A percentile compares a stretch with the other conserved stretches of the same genome.
phyloP scores from a whole-genome alignment of 2,797 vertebrate species.

The Botia almorhae region DNA sequence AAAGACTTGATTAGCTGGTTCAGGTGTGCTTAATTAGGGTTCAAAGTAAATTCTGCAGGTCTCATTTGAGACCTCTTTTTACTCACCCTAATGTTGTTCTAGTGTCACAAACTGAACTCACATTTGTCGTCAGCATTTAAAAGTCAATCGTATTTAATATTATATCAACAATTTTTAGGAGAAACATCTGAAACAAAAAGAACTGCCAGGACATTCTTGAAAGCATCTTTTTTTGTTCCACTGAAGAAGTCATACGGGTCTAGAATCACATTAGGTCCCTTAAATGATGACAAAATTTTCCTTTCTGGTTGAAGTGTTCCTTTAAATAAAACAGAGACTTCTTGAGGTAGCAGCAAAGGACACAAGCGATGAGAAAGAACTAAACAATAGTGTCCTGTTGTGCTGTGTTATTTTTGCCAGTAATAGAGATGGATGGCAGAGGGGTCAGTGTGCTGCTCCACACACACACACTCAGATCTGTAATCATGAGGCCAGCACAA shows the following conservation, averaged over 20 bases:
- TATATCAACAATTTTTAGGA: neutral
- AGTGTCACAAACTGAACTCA: neutral
- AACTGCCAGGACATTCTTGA: neutral
- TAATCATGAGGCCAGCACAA: constrained; percentile 48
- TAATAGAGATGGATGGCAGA: constrained; percentile 41
- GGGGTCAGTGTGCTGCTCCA: constrained; percentile 36
- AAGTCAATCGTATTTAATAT: neutral
- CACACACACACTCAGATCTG: constrained; percentile 26
- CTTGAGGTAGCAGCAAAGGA: constrained; percentile 24
- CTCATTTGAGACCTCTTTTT: neutral
- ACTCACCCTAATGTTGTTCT: neutral
- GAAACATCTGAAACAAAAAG: neutral
- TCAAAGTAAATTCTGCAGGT: no score
- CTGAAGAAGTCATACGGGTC: neutral
- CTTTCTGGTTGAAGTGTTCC: neutral
- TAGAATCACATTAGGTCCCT: neutral
- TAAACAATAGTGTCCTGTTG: constrained; percentile 31
- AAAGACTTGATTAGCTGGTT: no score
- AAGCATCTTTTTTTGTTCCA: neutral
- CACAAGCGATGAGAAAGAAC: constrained; percentile 25
- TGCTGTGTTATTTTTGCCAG: constrained; percentile 49
- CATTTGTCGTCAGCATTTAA: no score
- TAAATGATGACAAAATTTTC: neutral
- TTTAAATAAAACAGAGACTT: constrained; percentile 26
- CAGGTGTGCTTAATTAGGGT: no score